A percentile compares a stretch with the other conserved stretches of the same genome.
Conservation (phyloP, 2,888 invertebrate genomes). For the Cryptocheilus praepositus region DNA sequence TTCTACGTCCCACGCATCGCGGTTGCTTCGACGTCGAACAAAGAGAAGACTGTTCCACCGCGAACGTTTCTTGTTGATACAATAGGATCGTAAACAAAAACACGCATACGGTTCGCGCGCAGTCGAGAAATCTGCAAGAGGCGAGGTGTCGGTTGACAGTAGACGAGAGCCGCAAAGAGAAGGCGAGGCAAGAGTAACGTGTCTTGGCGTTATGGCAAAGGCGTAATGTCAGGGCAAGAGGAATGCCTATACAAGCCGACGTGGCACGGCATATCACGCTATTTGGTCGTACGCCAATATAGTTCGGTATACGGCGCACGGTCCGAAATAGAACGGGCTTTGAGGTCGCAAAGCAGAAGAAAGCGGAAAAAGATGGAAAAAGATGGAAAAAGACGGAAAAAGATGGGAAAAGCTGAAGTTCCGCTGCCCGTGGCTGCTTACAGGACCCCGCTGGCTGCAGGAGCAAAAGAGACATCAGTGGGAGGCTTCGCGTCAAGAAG, state of each 20-base stretch:
- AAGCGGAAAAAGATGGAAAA: constrained; percentile 33
- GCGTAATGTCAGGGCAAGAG: constrained; percentile 48
- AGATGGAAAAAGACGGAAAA: constrained; percentile 28
- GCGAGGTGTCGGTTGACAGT: too few relatives aligned
- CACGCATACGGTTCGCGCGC: too few relatives aligned
- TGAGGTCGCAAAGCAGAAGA: constrained; percentile 58
- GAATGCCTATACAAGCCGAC: constrained; percentile 28
- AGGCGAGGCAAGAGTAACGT: constrained; percentile 29
- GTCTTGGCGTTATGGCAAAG: constrained; percentile 17
- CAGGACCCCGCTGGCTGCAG: background rate
- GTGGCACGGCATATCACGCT: constrained; percentile 49
- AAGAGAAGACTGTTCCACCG: too few relatives aligned
- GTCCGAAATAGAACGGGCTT: constrained; percentile 70
- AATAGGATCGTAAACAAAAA: too few relatives aligned
- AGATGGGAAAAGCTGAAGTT: constrained; percentile 29
- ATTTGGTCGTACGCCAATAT: constrained; percentile 70
- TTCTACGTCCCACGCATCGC: too few relatives aligned
- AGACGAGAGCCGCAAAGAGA: too few relatives aligned
- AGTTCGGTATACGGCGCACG: constrained; percentile 65
- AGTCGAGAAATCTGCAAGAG: too few relatives aligned
- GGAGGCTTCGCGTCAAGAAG: constrained; percentile 11
- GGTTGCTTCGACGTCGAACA: too few relatives aligned
- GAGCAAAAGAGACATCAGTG: constrained; percentile 12
- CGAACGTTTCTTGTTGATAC: too few relatives aligned
- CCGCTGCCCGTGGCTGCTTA: constrained; percentile 1